Base-by-base conservation (phyloP, 2,113 vertebrate genomes). In the Tragelaphus imberbis region DNA sequence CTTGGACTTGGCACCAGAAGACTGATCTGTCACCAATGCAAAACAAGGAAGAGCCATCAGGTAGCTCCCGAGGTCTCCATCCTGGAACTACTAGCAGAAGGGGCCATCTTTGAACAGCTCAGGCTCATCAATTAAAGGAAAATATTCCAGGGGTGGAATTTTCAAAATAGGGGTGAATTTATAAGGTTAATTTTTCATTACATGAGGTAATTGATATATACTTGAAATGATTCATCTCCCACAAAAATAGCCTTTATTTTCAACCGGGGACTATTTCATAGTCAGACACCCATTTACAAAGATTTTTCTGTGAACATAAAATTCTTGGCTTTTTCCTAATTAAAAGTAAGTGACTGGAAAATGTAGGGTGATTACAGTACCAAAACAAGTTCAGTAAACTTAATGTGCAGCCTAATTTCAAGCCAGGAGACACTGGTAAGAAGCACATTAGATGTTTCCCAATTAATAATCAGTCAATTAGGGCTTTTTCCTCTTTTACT, bases 101-200 rank as follows among this genome's bases (percentile, higher is more conserved):
- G 82, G 61, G 81, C 95, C 97, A 97, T 97, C 95, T 98, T 95
- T 97, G 91, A 97, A 95, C 90, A 90, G 25, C 28, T 63, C 51
- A 25, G 28, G 25, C 47, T 68, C 87, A 49, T 65, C 63, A 85
- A 81, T 87, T 77, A 36, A 90, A 95, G 51, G n/a, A 49, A 94
- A 17, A 44, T 84, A 96, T 80, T 71, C 44, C 49, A 85, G 82
- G 79, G 14, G 12, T 2, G 3, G 55, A 47, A 68, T 71, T 96
- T 95, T 87, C n/a, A 81, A 95, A 97, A 47, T 9, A 12, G 10
- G 25, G 8, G 15, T 59, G 85, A 28, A 75, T 36, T 36, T 84
- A 86, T 2, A 63, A 56, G 28, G n/a, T 79, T 59, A 36, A 84
- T 90, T 84, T 84, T 56, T 90, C 84, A 90, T 36, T 65, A 84